Conservation (phyloP, 2,797 vertebrate species). For the Arrhamphus sclerolepis region DNA sequence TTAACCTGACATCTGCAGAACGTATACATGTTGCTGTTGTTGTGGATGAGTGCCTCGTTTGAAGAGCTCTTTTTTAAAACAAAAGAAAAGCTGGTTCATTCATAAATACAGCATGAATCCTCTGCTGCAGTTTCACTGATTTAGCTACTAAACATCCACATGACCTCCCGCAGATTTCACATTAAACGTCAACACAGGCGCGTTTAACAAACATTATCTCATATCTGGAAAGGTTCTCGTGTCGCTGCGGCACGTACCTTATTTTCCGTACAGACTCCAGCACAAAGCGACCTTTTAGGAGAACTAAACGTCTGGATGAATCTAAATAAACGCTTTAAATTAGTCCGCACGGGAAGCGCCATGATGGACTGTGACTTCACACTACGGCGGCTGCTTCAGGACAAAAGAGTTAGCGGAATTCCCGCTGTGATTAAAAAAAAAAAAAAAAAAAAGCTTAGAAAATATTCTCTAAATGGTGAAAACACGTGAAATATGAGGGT, state of each 20-base stretch:
- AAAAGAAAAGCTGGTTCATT: not conserved
- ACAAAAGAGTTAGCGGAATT: conserved; percentile 6
- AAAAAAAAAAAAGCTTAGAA: not conserved
- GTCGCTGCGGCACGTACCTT: conserved; percentile 39
- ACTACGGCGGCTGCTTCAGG: conserved; percentile 60
- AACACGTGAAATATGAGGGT: too few relatives aligned
- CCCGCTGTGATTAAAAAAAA: not conserved
- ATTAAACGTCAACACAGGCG: too few relatives aligned
- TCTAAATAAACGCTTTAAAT: conserved; percentile 39
- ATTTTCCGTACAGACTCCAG: not conserved
- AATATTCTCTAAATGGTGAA: too few relatives aligned
- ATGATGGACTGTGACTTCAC: conserved; percentile 66
- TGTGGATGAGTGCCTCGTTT: too few relatives aligned
- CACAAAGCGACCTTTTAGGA: conserved; percentile 24
- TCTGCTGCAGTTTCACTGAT: not conserved
- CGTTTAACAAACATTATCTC: fast-evolving
- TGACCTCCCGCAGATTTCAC: not conserved
- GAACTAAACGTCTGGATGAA: conserved; percentile 50
- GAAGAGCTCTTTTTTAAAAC: not conserved
- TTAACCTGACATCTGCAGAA: too few relatives aligned
- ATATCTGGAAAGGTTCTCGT: fast-evolving
- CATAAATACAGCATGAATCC: not conserved
- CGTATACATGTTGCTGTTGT: too few relatives aligned
- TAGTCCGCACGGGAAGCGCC: conserved; percentile 70
- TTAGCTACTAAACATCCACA: not conserved